Percentiles rank a stretch among this genome's conserved stretches.
Evolutionary conservation across 2,888 invertebrate species (phyloP).

Genomic region (Drosophila niveifrons): DNA sequence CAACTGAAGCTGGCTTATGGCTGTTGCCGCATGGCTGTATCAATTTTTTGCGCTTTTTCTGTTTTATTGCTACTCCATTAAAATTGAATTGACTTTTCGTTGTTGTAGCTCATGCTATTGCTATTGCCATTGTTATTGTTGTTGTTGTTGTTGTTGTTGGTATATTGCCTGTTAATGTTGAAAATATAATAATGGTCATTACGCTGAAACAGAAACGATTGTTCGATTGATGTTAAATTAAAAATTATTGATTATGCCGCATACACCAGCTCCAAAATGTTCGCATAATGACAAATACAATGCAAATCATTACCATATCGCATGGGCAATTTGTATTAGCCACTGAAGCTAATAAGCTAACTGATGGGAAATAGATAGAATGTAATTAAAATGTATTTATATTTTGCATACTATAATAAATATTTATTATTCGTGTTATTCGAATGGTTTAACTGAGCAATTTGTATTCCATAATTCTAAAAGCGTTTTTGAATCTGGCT

Average conservation of each 20-base stretch:
- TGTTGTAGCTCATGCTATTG: constrained; percentile 27
- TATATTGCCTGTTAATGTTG: constrained; percentile 67
- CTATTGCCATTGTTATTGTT: constrained; percentile 8
- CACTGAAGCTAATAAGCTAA: background rate
- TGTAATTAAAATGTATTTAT: background rate
- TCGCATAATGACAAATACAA: constrained; percentile 11
- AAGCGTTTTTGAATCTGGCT: too few relatives aligned
- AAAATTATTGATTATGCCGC: constrained; percentile 76
- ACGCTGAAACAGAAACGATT: constrained; percentile 73
- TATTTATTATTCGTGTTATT: background rate
- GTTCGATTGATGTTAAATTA: constrained; percentile 79
- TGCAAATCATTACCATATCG: constrained; percentile 1
- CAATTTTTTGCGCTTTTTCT: constrained; percentile 77
- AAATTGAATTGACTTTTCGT: constrained; percentile 76
- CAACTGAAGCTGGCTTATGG: constrained; percentile 23
- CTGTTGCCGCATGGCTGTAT: constrained; percentile 66
- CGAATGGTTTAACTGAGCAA: background rate
- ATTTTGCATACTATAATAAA: background rate
- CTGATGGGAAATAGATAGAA: background rate
- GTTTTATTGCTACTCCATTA: constrained; percentile 81
- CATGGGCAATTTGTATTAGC: background rate
- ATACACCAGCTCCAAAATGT: constrained; percentile 55
- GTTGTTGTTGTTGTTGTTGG: constrained; percentile 32
- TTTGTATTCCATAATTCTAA: background rate
- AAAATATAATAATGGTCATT: constrained; percentile 77